Conservation (phyloP, 2,888 invertebrate species). For the Caenorhabditis macrosperma region DNA sequence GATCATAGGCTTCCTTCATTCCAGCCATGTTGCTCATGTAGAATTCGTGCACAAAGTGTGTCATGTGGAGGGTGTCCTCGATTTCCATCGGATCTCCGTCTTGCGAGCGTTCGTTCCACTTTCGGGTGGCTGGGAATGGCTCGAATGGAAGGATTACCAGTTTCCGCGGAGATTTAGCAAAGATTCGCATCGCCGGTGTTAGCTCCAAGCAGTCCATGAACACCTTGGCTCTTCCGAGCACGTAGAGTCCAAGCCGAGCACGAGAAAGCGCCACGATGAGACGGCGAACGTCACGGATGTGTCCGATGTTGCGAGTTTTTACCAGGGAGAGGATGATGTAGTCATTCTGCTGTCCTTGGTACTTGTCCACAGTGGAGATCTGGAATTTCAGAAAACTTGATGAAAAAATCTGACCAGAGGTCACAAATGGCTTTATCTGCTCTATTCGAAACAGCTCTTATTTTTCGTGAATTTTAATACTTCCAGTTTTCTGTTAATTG, state of each 20-base stretch:
- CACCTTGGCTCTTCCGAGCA: constrained; percentile 92
- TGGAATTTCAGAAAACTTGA: constrained; percentile 69
- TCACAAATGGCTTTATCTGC: too few relatives aligned
- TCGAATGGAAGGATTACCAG: constrained; percentile 89
- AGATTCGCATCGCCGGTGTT: constrained; percentile 93
- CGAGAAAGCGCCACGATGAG: constrained; percentile 98
- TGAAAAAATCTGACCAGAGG: too few relatives aligned
- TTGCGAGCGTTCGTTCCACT: constrained; percentile 74
- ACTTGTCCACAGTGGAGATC: constrained; percentile 94
- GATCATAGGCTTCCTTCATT: constrained; percentile 68
- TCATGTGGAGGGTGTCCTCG: constrained; percentile 94
- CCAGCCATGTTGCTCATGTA: constrained; percentile 85
- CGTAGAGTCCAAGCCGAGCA: constrained; percentile 94
- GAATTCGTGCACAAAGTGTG: constrained; percentile 93
- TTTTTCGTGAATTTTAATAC: too few relatives aligned
- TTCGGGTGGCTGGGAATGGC: constrained; percentile 85
- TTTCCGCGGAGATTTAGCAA: constrained; percentile 88
- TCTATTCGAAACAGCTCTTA: too few relatives aligned
- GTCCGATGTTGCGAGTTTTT: constrained; percentile 96
- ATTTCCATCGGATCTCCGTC: constrained; percentile 84
- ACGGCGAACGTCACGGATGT: constrained; percentile 93
- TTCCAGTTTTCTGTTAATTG: too few relatives aligned
- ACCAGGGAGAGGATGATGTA: constrained; percentile 96
- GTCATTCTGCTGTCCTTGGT: constrained; percentile 99
- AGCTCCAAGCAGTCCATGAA: constrained; percentile 98